A percentile compares a stretch with the other conserved stretches of the same genome.
These are phyloP conservation scores for Dinocampus coccinellae DNA, from an alignment of 2,888 invertebrate species.

Conservation along the genomic window DNA sequence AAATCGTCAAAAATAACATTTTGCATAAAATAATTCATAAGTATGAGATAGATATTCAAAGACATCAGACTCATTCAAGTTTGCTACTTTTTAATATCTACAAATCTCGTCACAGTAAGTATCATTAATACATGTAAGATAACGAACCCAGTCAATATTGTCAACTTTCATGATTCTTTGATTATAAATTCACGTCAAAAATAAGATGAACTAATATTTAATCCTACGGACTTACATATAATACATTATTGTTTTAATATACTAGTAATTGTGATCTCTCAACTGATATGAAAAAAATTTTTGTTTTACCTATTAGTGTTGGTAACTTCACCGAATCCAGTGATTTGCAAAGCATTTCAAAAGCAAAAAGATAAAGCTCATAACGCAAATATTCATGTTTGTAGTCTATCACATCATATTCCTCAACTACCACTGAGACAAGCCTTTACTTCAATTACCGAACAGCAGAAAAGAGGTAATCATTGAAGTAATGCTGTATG, in stretches of 20 bases:
- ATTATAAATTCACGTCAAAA: too few relatives aligned
- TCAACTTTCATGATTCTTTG: too few relatives aligned
- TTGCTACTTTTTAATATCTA: conserved; percentile 46
- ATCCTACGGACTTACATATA: too few relatives aligned
- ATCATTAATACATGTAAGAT: conserved; percentile 4
- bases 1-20: conserved; percentile 42
- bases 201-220: too few relatives aligned
- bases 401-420: background rate
- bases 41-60: conserved; percentile 47
- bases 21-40: conserved; percentile 43
- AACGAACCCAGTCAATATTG: background rate
- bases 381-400: background rate
- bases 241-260: background rate
- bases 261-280: background rate
- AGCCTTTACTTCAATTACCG: background rate
- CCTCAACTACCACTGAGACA: background rate
- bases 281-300: conserved; percentile 5
- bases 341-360: background rate
- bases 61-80: background rate
- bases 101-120: conserved; percentile 47
- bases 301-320: conserved; percentile 35
- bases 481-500: background rate
- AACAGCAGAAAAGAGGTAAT: background rate
- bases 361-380: background rate
- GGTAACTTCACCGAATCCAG: background rate